Evolutionary conservation across 2,888 invertebrate genomes (phyloP).

Genomic region (Rapana venosa): DNA sequence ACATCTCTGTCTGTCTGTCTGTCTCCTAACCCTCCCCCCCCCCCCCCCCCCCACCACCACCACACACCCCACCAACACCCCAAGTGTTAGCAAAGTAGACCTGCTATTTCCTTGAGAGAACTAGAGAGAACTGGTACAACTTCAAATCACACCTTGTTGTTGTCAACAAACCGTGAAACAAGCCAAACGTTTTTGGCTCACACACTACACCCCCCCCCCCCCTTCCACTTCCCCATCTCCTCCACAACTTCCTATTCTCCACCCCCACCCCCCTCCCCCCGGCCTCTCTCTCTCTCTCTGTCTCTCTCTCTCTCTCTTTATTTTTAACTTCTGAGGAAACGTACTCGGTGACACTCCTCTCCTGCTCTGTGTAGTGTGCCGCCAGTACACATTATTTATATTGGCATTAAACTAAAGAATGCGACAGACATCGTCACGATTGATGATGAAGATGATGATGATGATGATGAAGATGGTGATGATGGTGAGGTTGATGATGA

Average conservation of each 20-base stretch:
- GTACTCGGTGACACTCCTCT: too few relatives aligned
- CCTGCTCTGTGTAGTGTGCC: too few relatives aligned
- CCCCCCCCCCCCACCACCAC: background rate
- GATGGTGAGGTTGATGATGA: constrained; percentile 20
- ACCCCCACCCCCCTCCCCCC: background rate
- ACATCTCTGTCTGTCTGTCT: background rate
- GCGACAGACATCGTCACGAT: background rate
- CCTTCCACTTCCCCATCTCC: background rate
- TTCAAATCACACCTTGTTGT: background rate
- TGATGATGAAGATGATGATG: constrained; percentile 20
- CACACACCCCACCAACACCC: background rate
- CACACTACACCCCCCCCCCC: background rate
- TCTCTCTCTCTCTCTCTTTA: background rate
- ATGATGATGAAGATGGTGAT: constrained; percentile 29
- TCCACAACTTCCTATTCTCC: background rate
- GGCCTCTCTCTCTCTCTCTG: background rate
- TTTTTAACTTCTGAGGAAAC: too few relatives aligned
- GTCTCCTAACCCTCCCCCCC: background rate
- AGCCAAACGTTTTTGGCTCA: background rate
- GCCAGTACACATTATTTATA: too few relatives aligned
- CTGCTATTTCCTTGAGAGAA: background rate
- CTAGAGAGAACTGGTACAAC: too few relatives aligned
- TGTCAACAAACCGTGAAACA: too few relatives aligned
- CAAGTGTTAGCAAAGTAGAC: background rate
- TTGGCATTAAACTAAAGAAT: too few relatives aligned